Base-by-base conservation (phyloP, 1,140 invertebrate genomes). In the Drosophila funebris region DNA sequence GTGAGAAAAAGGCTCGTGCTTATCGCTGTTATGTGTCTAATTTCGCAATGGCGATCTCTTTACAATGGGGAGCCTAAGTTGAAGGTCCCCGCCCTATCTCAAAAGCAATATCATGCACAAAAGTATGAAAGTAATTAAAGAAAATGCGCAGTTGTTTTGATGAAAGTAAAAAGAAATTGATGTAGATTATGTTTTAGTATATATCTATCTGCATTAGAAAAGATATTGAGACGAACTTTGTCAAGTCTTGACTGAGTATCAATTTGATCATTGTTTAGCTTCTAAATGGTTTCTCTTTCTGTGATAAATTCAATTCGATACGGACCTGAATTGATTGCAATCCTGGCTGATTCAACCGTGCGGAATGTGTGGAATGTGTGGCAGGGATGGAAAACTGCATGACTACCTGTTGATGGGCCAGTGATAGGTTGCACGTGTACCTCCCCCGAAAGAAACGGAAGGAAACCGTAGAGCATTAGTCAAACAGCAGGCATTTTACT, bases 1-100 rank as follows among this genome's bases (percentile, higher is more conserved):
- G 83, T 44, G 83, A 87, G 83, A 87, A 87, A 82, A 85, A 72
- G 82, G 60, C 82, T 80, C 69, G 81, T 81, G 81, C 82, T 81
- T 39, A 61, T 24, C 66, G 27, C 62, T 58, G 53, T 58, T 58
- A 43, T 43, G 52, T 54, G 61, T 20, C 37, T 71, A 48, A 56
- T 64, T 71, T 71, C 61, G 67, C 58, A 70, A 46, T 22, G 29
- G 33, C 50, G 18, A n/a, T 16, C 18, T 24, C 13, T 39, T 39
- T 39, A 52, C 31, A 52, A 39, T 62, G 16, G 2, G 22, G 4
- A 3, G 29, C 20, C 22, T 37, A 53, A 29, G 22, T 58, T 48
- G 33, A 64, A 56, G 50, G 39, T 41, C 11, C 16, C 2, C 2
- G 7, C 39, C 2, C 27, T 24, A 62, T 31, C 9, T 44, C 11